Evolutionary conservation across 2,113 vertebrate genomes (phyloP).

Genomic region (Mungos mungo): DNA sequence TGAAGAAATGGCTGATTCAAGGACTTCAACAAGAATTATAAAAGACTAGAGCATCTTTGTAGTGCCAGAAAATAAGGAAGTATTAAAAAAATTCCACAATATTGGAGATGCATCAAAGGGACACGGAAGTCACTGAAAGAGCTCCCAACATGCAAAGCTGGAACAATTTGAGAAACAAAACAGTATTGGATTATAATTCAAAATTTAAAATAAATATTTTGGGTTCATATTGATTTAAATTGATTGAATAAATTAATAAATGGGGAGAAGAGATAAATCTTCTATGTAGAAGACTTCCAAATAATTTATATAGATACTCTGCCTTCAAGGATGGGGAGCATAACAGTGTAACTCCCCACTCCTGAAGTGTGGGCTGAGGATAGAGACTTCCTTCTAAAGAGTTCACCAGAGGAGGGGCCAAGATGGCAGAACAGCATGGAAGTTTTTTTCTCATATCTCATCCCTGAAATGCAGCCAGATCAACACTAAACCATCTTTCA

Average conservation of each 20-base stretch:
- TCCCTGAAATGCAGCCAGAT: too few species aligned
- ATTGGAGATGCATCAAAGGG: neutral
- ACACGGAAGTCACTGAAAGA: neutral
- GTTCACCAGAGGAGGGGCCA: neutral
- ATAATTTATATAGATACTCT: neutral
- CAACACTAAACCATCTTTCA: too few species aligned
- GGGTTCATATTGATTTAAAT: neutral
- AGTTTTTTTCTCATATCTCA: too few species aligned
- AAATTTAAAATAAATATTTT: neutral
- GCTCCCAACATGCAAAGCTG: neutral
- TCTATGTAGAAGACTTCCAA: neutral
- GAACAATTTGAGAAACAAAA: neutral
- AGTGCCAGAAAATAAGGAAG: neutral
- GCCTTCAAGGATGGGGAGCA: neutral
- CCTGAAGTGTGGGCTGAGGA: too few species aligned
- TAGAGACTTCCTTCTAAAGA: neutral
- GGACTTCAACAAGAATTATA: neutral
- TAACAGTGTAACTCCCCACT: neutral
- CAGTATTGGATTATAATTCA: neutral
- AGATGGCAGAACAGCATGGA: too few species aligned
- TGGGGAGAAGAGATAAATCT: neutral
- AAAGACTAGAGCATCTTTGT: neutral
- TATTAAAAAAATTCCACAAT: neutral
- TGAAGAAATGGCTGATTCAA: neutral
- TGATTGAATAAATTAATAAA: neutral